Conservation (phyloP, 1,140 invertebrate species). For the Drosophila equinoxialis region DNA sequence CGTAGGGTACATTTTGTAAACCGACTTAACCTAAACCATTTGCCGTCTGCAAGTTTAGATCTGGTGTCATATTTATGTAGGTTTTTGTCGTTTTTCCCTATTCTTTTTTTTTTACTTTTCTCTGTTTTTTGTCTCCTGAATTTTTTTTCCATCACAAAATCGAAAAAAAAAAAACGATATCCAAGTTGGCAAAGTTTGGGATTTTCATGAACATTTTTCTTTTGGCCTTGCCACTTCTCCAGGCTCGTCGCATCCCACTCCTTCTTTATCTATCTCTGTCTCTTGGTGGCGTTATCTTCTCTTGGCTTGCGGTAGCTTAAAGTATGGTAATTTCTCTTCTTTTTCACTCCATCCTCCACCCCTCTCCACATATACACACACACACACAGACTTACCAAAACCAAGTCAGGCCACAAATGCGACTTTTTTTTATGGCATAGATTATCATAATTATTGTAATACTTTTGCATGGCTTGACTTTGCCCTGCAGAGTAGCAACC, state of each 20-base stretch:
- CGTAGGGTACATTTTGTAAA: background rate
- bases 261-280: background rate
- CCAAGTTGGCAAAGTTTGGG: slow-evolving; percentile 38
- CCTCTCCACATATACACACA: background rate
- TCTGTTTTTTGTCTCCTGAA: background rate
- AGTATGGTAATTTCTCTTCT: slow-evolving; percentile 72
- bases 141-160: slow-evolving; percentile 44
- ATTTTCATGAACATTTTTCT: slow-evolving; percentile 31
- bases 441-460: slow-evolving; percentile 83
- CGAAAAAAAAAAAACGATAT: slow-evolving; percentile 37
- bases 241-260: background rate
- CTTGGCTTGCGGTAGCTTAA: slow-evolving; percentile 70
- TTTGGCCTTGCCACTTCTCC: slow-evolving; percentile 7
- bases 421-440: slow-evolving; percentile 78
- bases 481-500: slow-evolving; percentile 39
- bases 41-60: background rate
- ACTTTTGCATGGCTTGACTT: slow-evolving; percentile 78
- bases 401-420: slow-evolving; percentile 64
- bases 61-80: slow-evolving; percentile 10
- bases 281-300: background rate
- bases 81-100: background rate
- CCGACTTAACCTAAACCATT: background rate
- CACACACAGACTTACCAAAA: slow-evolving; percentile 34
- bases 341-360: slow-evolving; percentile 21
- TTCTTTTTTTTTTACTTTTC: background rate